Conservation (phyloP, 92 coral and sea anemone species). For the Scolanthus callimorphus region DNA sequence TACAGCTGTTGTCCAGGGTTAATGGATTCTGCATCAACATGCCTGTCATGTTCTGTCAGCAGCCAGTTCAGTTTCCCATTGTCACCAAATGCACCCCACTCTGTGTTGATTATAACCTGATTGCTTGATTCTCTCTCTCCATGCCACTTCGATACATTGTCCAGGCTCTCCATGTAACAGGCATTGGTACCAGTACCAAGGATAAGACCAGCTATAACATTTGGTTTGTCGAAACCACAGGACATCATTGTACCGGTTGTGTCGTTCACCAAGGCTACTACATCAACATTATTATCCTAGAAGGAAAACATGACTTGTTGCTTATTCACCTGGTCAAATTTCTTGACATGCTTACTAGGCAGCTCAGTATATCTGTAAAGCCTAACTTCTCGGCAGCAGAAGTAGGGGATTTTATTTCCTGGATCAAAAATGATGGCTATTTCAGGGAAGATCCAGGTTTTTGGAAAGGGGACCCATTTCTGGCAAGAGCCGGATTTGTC, state of each 20-base stretch:
- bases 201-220: conserved; percentile 82
- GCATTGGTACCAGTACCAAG: conserved; percentile 97
- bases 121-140: conserved; percentile 62
- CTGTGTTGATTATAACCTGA: conserved; percentile 88
- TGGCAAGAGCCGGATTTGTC: too few relatives aligned
- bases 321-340: too few relatives aligned
- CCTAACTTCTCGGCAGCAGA: too few relatives aligned
- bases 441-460: too few relatives aligned
- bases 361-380: too few relatives aligned
- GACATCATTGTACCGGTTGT: conserved; percentile 98
- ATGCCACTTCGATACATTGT: conserved; percentile 81
- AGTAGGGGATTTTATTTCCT: too few relatives aligned
- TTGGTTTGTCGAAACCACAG: conserved; percentile 77
- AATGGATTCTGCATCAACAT: conserved; percentile 72
- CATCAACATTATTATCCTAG: conserved; percentile 54
- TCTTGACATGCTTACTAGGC: too few relatives aligned
- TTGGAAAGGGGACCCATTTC: too few relatives aligned
- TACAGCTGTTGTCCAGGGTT: conserved; percentile 94
- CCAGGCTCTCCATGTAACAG: conserved; percentile 90
- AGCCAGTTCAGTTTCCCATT: conserved; percentile 74
- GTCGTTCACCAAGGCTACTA: conserved; percentile 91
- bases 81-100: conserved; percentile 99
- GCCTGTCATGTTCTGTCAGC: conserved; percentile 73
- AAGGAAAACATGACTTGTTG: too few relatives aligned
- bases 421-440: too few relatives aligned